Conservation (phyloP, 2,888 invertebrate species). For the Lycaena phlaeas region DNA sequence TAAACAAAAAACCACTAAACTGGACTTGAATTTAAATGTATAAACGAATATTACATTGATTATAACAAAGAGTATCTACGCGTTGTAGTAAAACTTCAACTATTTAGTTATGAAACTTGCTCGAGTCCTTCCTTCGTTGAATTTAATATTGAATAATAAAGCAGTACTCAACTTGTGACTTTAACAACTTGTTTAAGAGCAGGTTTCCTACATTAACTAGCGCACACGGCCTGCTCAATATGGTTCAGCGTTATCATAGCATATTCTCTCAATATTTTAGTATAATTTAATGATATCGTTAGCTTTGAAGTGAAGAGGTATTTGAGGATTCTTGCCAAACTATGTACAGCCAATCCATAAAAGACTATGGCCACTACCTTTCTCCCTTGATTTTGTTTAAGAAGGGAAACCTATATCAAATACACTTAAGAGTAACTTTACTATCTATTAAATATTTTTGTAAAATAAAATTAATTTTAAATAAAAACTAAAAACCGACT, state of each 20-base stretch:
- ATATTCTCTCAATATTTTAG: constrained; percentile 4
- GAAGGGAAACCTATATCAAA: too few relatives aligned
- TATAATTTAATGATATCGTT: not conserved
- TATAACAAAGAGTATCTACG: constrained; percentile 29
- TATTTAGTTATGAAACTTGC: constrained; percentile 65
- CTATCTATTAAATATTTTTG: too few relatives aligned
- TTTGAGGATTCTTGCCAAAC: not conserved
- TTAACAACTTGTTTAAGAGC: constrained; percentile 57
- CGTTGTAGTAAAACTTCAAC: constrained; percentile 56
- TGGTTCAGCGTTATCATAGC: constrained; percentile 12
- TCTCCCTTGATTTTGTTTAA: too few relatives aligned
- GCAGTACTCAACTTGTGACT: constrained; percentile 60
- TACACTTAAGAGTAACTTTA: too few relatives aligned
- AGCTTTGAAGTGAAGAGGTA: not conserved
- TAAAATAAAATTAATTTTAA: too few relatives aligned
- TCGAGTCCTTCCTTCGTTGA: constrained; percentile 54
- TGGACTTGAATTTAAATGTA: too few relatives aligned
- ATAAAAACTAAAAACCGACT: too few relatives aligned
- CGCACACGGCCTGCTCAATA: constrained; percentile 24
- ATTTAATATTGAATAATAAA: constrained; percentile 71
- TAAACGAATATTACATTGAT: constrained; percentile 14
- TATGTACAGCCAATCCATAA: too few relatives aligned
- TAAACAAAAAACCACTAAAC: not conserved
- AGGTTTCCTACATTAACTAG: constrained; percentile 50
- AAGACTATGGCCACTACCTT: too few relatives aligned